A percentile compares a stretch with the other conserved stretches of the same genome.
These are phyloP conservation scores for Lathamus discolor DNA, from an alignment of 2,113 vertebrate genomes.

Conservation along the genomic window DNA sequence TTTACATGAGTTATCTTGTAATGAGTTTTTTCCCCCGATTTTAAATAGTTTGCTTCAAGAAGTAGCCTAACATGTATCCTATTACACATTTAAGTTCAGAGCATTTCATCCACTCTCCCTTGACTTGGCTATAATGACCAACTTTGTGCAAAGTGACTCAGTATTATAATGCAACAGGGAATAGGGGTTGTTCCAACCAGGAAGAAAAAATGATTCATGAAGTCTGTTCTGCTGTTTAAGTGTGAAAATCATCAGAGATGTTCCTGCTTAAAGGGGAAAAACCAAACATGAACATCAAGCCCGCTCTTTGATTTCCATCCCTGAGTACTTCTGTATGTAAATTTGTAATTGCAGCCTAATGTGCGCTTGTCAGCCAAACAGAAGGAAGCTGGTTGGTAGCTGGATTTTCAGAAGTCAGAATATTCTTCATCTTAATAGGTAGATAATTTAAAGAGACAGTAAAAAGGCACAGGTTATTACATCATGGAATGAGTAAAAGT, in stretches of 20 bases:
- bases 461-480: background rate
- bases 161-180: background rate
- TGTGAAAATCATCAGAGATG: background rate
- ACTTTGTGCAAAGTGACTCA: conserved; percentile 15
- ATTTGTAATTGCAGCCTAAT: background rate
- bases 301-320: background rate
- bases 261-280: background rate
- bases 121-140: background rate
- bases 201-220: conserved; percentile 39
- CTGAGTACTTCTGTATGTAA: background rate
- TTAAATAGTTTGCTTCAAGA: background rate
- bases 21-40: background rate
- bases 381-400: background rate
- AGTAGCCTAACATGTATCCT: background rate
- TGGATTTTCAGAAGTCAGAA: background rate
- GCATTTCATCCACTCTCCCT: background rate
- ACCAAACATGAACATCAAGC: background rate
- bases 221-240: conserved; percentile 1
- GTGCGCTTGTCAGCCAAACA: background rate
- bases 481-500: background rate
- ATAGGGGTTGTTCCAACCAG: background rate
- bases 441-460: background rate
- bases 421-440: background rate
- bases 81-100: fast-evolving
- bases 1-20: background rate